Conservation (phyloP, 2,797 vertebrate genomes). For the Gymnothorax javanicus region DNA sequence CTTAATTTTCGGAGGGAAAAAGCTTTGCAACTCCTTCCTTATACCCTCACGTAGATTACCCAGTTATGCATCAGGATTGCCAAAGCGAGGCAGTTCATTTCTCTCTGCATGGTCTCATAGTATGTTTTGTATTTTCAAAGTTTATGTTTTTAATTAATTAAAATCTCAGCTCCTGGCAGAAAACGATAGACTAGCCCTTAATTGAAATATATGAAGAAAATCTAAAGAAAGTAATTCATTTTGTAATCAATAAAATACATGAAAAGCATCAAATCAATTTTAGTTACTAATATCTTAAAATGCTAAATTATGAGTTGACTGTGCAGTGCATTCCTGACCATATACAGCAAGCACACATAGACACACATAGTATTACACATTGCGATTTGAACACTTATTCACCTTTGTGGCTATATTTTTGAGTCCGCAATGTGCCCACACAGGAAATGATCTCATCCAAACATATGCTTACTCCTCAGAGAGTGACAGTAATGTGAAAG, state of each 20-base stretch:
- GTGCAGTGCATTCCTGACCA: background rate
- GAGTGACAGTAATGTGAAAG: background rate
- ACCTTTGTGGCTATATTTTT: too few relatives aligned
- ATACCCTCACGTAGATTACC: background rate
- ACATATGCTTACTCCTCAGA: background rate
- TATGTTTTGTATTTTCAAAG: background rate
- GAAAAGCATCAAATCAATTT: too few relatives aligned
- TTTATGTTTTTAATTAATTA: background rate
- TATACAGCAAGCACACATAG: background rate
- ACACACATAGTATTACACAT: background rate
- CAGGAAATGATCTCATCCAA: conserved; percentile 19
- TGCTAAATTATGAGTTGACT: background rate
- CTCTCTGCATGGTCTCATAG: background rate
- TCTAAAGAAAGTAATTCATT: background rate
- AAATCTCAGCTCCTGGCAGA: background rate
- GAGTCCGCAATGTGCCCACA: background rate
- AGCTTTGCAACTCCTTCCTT: background rate
- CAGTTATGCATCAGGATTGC: background rate
- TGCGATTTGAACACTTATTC: background rate
- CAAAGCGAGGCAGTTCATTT: background rate
- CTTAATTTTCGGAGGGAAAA: background rate
- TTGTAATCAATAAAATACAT: background rate
- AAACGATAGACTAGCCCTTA: background rate
- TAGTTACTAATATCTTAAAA: too few relatives aligned
- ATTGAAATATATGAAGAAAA: background rate